Evolutionary conservation across 53 echinoderm and acorn worm genomes (phyloP).

Genomic region (Astropecten irregularis): DNA sequence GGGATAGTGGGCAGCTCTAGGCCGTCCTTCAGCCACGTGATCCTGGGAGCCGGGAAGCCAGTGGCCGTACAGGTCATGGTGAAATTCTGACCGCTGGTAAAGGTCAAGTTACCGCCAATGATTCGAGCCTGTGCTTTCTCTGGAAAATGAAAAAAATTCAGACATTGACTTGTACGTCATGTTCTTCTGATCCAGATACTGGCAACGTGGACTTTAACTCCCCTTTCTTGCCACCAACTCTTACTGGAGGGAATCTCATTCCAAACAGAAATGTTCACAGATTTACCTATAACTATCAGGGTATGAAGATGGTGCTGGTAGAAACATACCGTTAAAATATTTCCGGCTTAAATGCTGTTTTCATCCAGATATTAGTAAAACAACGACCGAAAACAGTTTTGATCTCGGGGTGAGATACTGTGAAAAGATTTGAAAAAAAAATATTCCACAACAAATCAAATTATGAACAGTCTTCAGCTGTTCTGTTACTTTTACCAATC

Average conservation of each 20-base stretch:
- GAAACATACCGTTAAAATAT: neutral
- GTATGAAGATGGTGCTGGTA: too few species aligned
- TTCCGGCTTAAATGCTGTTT: neutral
- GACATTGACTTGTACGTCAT: neutral
- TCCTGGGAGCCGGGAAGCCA: constrained; percentile 72
- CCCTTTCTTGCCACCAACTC: too few species aligned
- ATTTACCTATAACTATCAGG: too few species aligned
- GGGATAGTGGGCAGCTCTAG: constrained; percentile 67
- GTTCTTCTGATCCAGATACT: neutral
- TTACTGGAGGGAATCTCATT: too few species aligned
- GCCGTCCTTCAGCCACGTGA: constrained; percentile 85
- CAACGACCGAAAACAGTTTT: neutral
- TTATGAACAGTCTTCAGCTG: too few species aligned
- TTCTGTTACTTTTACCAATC: too few species aligned
- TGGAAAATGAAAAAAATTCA: neutral
- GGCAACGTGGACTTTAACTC: too few species aligned
- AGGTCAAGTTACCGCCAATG: constrained; percentile 70
- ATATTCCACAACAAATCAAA: too few species aligned
- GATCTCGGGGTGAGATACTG: neutral
- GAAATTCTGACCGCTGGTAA: constrained; percentile 72
- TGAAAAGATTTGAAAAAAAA: neutral
- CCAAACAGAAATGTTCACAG: too few species aligned
- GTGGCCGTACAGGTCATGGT: constrained; percentile 80
- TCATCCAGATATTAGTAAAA: neutral
- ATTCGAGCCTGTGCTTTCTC: constrained; percentile 48